These are phyloP conservation scores for Cacatua alba DNA, from an alignment of 2,113 vertebrate species.

Conservation along the genomic window DNA sequence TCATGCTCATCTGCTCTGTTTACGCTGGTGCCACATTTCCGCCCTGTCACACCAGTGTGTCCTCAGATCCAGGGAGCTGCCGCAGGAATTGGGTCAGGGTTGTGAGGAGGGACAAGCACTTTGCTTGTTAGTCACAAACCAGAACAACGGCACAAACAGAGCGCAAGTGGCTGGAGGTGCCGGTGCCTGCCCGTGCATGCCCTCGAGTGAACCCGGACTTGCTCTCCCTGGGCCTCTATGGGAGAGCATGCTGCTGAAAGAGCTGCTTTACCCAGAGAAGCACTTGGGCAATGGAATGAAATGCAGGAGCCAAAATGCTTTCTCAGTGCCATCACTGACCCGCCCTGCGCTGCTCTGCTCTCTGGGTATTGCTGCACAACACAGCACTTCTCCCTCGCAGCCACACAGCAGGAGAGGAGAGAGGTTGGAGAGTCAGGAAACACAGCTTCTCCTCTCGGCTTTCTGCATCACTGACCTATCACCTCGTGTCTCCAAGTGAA, in stretches of 20 bases:
- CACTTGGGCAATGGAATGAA: background rate
- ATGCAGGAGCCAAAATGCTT: background rate
- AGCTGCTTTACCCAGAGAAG: background rate
- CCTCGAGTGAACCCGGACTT: background rate
- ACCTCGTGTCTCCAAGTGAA: background rate
- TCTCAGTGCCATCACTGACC: background rate
- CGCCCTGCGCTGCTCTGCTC: background rate
- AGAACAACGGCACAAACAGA: background rate
- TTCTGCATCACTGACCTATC: background rate
- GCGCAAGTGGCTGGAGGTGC: background rate
- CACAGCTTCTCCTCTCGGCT: background rate
- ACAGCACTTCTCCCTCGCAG: background rate
- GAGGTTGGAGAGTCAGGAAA: background rate
- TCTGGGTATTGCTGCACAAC: background rate
- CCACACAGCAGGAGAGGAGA: background rate
- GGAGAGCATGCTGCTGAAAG: background rate
- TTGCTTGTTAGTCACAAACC: background rate
- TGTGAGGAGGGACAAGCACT: background rate
- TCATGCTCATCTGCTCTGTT: background rate
- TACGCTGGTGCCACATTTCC: background rate
- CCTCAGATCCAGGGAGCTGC: background rate
- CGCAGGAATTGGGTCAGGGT: conserved; percentile 28
- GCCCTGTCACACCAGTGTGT: background rate
- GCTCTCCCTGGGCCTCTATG: background rate
- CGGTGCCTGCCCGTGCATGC: background rate